These are phyloP conservation scores for Priocnemis perturbator DNA, from an alignment of 2,888 invertebrate species.

Conservation along the genomic window DNA sequence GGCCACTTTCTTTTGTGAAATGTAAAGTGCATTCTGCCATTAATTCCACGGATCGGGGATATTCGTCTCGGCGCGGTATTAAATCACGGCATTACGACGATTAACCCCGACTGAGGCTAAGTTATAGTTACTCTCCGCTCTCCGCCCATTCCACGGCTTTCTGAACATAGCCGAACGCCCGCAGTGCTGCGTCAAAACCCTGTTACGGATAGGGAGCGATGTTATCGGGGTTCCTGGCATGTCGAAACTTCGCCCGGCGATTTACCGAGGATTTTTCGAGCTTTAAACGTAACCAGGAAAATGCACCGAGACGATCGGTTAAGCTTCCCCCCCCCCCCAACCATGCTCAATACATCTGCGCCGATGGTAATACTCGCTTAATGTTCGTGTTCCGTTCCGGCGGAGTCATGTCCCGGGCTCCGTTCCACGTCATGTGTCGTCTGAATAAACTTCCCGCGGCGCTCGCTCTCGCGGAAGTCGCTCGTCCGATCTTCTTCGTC, in stretches of 20 bases:
- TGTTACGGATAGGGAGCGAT: constrained; percentile 33
- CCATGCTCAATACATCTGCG: no score
- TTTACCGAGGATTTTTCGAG: constrained; percentile 26
- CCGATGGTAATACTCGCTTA: no score
- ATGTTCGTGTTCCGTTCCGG: no score
- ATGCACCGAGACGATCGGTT: neutral
- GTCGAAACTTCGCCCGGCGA: constrained; percentile 28
- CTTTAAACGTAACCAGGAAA: neutral
- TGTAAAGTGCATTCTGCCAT: constrained; percentile 62
- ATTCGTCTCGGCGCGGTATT: constrained; percentile 61
- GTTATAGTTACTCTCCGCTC: constrained; percentile 60
- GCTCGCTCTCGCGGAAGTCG: no score
- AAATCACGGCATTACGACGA: constrained; percentile 71
- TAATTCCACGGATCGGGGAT: constrained; percentile 59
- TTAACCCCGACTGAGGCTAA: constrained; percentile 69
- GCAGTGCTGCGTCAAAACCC: constrained; percentile 41
- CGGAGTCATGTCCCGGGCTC: no score
- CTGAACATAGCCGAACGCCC: constrained; percentile 37
- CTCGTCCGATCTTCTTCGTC: no score
- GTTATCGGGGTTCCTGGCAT: constrained; percentile 37
- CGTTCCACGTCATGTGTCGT: no score
- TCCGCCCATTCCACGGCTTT: constrained; percentile 40
- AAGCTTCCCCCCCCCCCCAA: no score
- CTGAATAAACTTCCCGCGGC: no score
- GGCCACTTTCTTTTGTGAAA: constrained; percentile 48